phyloP scores from a whole-genome alignment of 2,888 invertebrate species.

The Polyploca ridens region DNA sequence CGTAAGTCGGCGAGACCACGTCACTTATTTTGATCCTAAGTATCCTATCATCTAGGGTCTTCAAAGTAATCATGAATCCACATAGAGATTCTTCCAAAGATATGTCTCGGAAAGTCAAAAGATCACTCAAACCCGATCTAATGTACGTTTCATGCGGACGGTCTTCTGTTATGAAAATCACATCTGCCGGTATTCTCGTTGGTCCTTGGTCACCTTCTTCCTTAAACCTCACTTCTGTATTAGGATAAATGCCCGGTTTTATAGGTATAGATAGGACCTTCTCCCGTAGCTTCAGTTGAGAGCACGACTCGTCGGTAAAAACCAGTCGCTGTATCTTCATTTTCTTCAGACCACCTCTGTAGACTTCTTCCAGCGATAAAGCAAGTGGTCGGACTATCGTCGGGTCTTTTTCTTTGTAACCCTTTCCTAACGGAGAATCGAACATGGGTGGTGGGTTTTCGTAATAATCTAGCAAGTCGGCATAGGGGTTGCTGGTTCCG shows the following conservation, averaged over 20 bases:
- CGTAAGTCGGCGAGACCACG: conserved; percentile 88
- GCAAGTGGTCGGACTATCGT: conserved; percentile 77
- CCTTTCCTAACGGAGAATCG: conserved; percentile 85
- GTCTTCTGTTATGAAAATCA: conserved; percentile 90
- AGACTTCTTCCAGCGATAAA: conserved; percentile 84
- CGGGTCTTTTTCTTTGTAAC: conserved; percentile 85
- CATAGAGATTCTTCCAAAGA: conserved; percentile 88
- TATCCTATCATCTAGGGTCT: conserved; percentile 88
- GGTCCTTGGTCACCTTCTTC: conserved; percentile 93
- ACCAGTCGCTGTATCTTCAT: conserved; percentile 91
- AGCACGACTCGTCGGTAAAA: conserved; percentile 86
- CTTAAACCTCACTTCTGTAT: conserved; percentile 89
- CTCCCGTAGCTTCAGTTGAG: conserved; percentile 86
- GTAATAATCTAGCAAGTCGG: conserved; percentile 88
- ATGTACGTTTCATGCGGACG: conserved; percentile 87
- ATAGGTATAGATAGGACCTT: conserved; percentile 90
- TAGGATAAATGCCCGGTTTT: conserved; percentile 89
- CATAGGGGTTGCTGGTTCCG: conserved; percentile 92
- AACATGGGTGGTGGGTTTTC: conserved; percentile 86
- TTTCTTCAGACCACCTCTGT: conserved; percentile 91
- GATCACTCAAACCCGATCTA: conserved; percentile 86
- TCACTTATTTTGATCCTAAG: conserved; percentile 89
- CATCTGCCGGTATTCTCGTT: conserved; percentile 89
- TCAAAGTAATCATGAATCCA: conserved; percentile 87
- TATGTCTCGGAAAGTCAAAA: conserved; percentile 85